These are phyloP conservation scores for Macrotis lagotis DNA, from an alignment of 2,113 vertebrate species.

Conservation along the genomic window DNA sequence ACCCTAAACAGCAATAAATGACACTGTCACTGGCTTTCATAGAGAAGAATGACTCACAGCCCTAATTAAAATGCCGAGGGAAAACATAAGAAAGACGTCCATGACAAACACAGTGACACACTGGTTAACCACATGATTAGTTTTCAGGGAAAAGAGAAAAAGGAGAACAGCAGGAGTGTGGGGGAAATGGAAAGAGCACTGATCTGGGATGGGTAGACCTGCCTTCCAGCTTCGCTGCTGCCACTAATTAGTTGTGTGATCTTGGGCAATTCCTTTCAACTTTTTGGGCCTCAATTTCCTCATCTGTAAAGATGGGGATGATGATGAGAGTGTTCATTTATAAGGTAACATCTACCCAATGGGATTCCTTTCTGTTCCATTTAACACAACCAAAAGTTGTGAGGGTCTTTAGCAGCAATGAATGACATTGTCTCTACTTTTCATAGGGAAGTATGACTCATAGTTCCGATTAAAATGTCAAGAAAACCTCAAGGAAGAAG, in stretches of 20 bases:
- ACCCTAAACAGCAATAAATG: conserved; percentile 70
- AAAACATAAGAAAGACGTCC: conserved; percentile 63
- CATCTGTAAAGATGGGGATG: neutral
- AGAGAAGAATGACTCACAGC: conserved; percentile 72
- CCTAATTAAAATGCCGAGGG: conserved; percentile 69
- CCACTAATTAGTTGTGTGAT: neutral
- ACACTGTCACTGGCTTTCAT: conserved; percentile 66
- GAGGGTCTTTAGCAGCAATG: neutral
- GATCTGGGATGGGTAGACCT: neutral
- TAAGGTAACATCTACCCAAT: neutral
- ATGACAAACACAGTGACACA: conserved; percentile 56
- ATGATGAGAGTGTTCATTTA: neutral
- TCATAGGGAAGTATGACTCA: neutral
- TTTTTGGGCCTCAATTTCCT: neutral
- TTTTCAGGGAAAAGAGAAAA: conserved; percentile 65
- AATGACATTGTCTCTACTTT: neutral
- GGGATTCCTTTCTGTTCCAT: neutral
- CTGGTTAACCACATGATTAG: conserved; percentile 44
- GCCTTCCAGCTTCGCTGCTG: neutral
- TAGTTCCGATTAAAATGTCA: neutral
- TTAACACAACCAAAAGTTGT: neutral
- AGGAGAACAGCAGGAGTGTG: neutral
- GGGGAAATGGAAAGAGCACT: neutral
- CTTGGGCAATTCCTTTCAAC: neutral
- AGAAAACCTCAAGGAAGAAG: neutral